These are phyloP conservation scores for Pampusana beccarii DNA, from an alignment of 2,113 vertebrate species.

Conservation along the genomic window DNA sequence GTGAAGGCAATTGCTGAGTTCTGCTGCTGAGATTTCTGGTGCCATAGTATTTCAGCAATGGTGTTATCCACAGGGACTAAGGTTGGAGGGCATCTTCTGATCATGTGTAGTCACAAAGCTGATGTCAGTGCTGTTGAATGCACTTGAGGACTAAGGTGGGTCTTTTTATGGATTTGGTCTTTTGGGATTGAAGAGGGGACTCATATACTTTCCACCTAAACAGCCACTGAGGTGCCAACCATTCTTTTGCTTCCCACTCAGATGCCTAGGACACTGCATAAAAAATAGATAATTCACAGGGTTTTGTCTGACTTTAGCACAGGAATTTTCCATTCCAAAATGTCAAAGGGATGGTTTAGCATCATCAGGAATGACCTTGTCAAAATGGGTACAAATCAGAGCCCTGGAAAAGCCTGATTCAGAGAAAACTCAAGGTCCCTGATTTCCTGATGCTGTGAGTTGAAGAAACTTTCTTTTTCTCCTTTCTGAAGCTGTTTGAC, in stretches of 20 bases:
- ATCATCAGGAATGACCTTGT: not conserved
- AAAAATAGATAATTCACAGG: not conserved
- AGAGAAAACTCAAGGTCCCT: not conserved
- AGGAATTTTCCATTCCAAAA: conserved; percentile 11
- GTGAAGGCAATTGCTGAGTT: not conserved
- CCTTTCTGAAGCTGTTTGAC: not conserved
- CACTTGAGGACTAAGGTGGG: not conserved
- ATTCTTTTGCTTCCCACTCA: not conserved
- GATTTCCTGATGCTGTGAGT: not conserved
- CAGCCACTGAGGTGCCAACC: not conserved
- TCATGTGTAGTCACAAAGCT: not conserved
- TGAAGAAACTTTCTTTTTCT: not conserved
- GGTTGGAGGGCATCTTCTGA: not conserved
- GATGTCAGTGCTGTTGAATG: not conserved
- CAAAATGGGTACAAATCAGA: not conserved
- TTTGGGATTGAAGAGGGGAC: not conserved
- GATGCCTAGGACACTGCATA: not conserved
- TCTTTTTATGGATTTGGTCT: not conserved
- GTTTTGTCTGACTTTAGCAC: not conserved
- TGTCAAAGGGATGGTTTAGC: not conserved
- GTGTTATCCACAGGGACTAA: not conserved
- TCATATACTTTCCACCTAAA: not conserved
- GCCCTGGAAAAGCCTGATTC: not conserved
- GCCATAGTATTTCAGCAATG: not conserved
- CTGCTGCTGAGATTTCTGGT: not conserved